These are phyloP conservation scores for Nebria brevicollis DNA, from an alignment of 2,888 invertebrate genomes.

Conservation along the genomic window DNA sequence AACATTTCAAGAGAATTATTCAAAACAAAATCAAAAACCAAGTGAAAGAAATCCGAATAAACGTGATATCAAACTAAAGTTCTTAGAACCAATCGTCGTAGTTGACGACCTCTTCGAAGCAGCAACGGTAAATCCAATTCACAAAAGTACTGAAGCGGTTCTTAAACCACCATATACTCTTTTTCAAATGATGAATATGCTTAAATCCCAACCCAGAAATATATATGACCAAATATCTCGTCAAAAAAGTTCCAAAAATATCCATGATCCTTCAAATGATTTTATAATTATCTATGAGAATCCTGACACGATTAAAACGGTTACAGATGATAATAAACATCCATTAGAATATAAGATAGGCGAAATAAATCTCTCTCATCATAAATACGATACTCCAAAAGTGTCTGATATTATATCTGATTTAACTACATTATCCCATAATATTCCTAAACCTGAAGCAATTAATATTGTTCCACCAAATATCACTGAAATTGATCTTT, in stretches of 20 bases:
- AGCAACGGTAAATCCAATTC: conserved; percentile 41
- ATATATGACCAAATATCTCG: conserved; percentile 57
- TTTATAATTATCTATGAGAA: conserved; percentile 39
- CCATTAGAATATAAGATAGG: conserved; percentile 8
- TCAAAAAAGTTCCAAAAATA: not conserved
- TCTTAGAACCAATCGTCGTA: conserved; percentile 37
- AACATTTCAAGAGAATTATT: not conserved
- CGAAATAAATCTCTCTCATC: not conserved
- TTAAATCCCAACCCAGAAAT: conserved; percentile 52
- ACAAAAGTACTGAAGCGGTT: conserved; percentile 29
- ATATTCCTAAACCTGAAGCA: conserved; percentile 3
- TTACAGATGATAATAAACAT: not conserved
- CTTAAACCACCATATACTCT: conserved; percentile 33
- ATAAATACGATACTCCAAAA: conserved; percentile 5
- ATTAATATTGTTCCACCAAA: conserved; percentile 17
- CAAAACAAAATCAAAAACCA: conserved; percentile 10
- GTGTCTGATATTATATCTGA: conserved; percentile 22
- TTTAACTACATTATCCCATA: conserved; percentile 10
- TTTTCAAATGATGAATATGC: conserved; percentile 22
- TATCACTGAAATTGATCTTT: conserved; percentile 16
- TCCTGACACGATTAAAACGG: not conserved
- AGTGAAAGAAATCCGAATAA: conserved; percentile 16
- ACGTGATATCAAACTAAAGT: conserved; percentile 36
- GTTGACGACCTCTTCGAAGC: conserved; percentile 29
- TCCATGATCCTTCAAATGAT: conserved; percentile 5